phyloP scores from a whole-genome alignment of 2,888 invertebrate genomes.

The Heliothis peltigera region DNA sequence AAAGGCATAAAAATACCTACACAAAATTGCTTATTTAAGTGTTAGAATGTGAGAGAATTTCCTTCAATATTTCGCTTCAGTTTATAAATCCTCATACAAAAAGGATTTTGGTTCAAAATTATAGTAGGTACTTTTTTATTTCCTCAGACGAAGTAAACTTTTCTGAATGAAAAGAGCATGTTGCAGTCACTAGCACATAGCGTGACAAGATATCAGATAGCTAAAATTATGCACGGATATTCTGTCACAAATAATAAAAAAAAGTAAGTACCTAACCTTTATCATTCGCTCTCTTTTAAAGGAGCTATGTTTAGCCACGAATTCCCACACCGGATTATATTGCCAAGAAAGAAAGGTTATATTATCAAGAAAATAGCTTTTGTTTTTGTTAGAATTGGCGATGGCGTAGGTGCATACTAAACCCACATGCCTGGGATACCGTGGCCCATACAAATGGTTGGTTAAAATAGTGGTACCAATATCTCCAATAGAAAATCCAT shows the following conservation, averaged over 20 bases:
- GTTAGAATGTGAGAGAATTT: background rate
- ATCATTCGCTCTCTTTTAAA: background rate
- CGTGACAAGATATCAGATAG: slow-evolving; percentile 40
- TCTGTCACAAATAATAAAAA: slow-evolving; percentile 24
- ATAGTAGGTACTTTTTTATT: slow-evolving; percentile 17
- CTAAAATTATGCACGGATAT: slow-evolving; percentile 34
- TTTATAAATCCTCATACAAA: background rate
- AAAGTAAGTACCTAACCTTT: slow-evolving; percentile 29
- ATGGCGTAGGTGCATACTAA: background rate
- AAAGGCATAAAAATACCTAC: background rate
- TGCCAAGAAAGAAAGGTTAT: background rate
- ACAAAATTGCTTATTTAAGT: background rate
- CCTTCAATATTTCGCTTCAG: background rate
- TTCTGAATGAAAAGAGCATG: slow-evolving; percentile 23
- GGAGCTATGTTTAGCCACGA: background rate
- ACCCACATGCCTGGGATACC: too few species aligned
- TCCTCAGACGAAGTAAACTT: slow-evolving; percentile 35
- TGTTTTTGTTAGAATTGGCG: background rate
- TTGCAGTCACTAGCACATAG: slow-evolving; percentile 7
- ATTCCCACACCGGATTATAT: background rate
- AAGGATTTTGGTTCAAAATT: slow-evolving; percentile 10
- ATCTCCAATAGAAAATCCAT: background rate
- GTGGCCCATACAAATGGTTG: background rate
- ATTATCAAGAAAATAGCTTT: background rate
- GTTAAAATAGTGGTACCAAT: background rate